phyloP scores from a whole-genome alignment of 2,113 vertebrate species.

The Loxodonta africana region DNA sequence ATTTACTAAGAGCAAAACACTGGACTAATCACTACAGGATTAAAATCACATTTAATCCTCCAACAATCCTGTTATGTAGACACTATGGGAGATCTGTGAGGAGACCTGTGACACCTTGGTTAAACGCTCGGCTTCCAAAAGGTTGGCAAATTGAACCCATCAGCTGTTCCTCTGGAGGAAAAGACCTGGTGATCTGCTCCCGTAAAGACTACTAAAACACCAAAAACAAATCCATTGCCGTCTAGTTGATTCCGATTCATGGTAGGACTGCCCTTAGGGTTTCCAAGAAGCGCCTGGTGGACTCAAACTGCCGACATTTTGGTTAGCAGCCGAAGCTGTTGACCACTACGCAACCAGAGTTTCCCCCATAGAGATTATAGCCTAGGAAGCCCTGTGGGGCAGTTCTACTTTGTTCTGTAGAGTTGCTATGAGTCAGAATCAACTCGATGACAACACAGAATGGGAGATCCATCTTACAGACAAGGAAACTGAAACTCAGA shows the following conservation, averaged over 20 bases:
- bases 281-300: no score
- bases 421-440: neutral
- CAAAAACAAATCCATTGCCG: no score
- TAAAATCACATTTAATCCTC: neutral
- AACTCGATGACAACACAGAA: neutral
- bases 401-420: neutral
- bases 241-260: no score
- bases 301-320: no score
- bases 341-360: no score
- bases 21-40: neutral
- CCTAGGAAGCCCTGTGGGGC: neutral
- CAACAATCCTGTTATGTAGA: neutral
- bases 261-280: no score
- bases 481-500: neutral
- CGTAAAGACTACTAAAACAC: neutral
- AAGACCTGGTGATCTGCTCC: neutral
- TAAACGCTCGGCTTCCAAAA: neutral
- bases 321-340: no score
- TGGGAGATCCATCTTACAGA: neutral
- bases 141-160: neutral
- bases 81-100: neutral
- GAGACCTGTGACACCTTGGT: neutral
- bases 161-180: neutral
- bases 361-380: neutral
- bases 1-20: neutral